These are phyloP conservation scores for Sciurus niger DNA, from an alignment of 2,113 vertebrate species.

Conservation along the genomic window DNA sequence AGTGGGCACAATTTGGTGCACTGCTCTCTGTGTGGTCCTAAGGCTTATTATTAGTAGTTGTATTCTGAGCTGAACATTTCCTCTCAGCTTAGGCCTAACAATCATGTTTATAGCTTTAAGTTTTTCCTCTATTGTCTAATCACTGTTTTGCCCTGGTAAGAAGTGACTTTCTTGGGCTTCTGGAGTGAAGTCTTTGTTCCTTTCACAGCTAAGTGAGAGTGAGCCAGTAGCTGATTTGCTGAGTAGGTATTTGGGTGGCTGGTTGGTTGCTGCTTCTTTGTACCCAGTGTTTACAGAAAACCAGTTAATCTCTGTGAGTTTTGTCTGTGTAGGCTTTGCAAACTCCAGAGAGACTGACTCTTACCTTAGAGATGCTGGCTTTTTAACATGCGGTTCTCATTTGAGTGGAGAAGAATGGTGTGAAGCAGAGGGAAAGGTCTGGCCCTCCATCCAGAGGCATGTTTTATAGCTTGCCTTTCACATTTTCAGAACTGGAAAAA, in stretches of 20 bases:
- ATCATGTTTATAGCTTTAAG: slow-evolving; percentile 64
- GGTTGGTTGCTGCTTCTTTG: slow-evolving; percentile 50
- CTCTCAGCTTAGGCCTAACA: slow-evolving; percentile 75
- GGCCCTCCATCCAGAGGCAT: slow-evolving; percentile 41
- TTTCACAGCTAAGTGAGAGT: slow-evolving; percentile 13
- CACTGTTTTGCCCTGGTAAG: slow-evolving; percentile 79
- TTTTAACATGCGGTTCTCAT: slow-evolving; percentile 76
- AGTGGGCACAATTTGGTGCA: slow-evolving; percentile 43
- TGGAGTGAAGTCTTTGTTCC: slow-evolving; percentile 48
- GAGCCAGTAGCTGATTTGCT: slow-evolving; percentile 35
- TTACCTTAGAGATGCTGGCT: slow-evolving; percentile 64
- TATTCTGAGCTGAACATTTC: slow-evolving; percentile 81
- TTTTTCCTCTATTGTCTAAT: slow-evolving; percentile 82
- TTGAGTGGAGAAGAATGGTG: slow-evolving; percentile 57
- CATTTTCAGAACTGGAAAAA: slow-evolving; percentile 66
- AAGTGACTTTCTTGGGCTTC: slow-evolving; percentile 63
- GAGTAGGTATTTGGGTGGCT: slow-evolving; percentile 29
- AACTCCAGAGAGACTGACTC: slow-evolving; percentile 48
- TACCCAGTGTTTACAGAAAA: slow-evolving; percentile 67
- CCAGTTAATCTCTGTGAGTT: slow-evolving; percentile 61
- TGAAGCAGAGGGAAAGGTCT: slow-evolving; percentile 50
- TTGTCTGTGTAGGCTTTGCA: slow-evolving; percentile 40
- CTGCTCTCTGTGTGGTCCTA: slow-evolving; percentile 78
- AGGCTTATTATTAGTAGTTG: slow-evolving; percentile 80
- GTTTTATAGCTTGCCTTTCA: slow-evolving; percentile 78